Evolutionary conservation across 1,140 invertebrate genomes (phyloP).

Genomic region (Antheraea mylitta): DNA sequence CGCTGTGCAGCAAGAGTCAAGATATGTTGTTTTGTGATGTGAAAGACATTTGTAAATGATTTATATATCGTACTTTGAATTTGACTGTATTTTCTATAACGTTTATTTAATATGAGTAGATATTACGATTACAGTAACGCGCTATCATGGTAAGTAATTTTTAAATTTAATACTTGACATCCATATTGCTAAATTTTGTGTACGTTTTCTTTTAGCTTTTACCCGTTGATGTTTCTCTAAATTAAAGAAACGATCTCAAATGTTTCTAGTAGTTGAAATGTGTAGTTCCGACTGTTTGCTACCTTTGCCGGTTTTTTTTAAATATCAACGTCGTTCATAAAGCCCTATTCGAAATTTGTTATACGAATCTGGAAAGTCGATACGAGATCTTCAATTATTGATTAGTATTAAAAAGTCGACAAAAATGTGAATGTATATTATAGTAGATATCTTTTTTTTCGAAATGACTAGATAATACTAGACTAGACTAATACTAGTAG

Average conservation of each 20-base stretch:
- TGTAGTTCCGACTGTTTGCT: neutral
- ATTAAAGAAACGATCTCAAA: constrained; percentile 4
- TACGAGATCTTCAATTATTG: neutral
- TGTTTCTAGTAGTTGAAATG: constrained; percentile 6
- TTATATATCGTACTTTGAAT: constrained; percentile 48
- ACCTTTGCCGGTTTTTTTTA: constrained; percentile 20
- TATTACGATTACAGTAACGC: constrained; percentile 78
- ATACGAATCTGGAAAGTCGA: neutral
- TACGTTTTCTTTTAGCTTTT: constrained; percentile 51
- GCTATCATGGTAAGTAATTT: constrained; percentile 75
- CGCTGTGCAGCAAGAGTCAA: constrained; percentile 60
- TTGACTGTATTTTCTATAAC: constrained; percentile 54
- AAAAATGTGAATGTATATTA: too few relatives aligned
- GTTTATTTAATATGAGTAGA: constrained; percentile 75
- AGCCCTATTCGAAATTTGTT: neutral
- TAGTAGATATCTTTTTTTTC: too few relatives aligned
- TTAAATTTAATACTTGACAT: constrained; percentile 45
- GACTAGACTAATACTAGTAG: too few relatives aligned
- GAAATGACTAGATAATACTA: too few relatives aligned
- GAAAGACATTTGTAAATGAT: constrained; percentile 62
- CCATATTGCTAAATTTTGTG: constrained; percentile 66
- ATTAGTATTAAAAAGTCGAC: neutral
- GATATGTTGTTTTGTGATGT: constrained; percentile 64
- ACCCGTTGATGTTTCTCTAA: constrained; percentile 30
- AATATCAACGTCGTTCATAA: constrained; percentile 17